Percentiles rank a stretch among this genome's conserved stretches.
Conservation (phyloP, 2,113 vertebrate genomes). For the Odontesthes bonariensis region DNA sequence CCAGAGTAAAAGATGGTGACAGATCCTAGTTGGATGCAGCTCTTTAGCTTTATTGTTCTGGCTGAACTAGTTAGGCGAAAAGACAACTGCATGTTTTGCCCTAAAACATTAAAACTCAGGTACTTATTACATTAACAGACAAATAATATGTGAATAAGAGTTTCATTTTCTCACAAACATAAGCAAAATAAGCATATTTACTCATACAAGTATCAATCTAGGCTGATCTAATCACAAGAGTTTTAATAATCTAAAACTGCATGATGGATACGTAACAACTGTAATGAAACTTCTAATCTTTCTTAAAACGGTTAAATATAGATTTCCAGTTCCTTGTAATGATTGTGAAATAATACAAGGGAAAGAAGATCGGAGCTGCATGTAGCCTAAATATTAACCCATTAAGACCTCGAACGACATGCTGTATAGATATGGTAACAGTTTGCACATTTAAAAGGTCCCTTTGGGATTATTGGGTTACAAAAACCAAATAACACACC, state of each 20-base stretch:
- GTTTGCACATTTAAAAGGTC: background rate
- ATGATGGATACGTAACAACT: no score
- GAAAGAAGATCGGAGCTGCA: background rate
- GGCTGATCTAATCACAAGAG: no score
- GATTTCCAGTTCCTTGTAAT: no score
- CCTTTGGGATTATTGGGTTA: background rate
- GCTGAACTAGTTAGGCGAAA: slow-evolving; percentile 21
- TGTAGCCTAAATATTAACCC: background rate
- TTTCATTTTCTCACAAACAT: no score
- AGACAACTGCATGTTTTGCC: slow-evolving; percentile 9
- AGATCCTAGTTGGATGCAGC: slow-evolving; percentile 5
- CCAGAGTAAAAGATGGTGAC: slow-evolving; percentile 44
- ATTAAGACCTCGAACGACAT: background rate
- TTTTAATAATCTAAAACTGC: no score
- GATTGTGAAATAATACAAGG: background rate
- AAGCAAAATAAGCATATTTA: no score
- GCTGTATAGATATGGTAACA: background rate
- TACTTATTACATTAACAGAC: no score
- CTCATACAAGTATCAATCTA: background rate
- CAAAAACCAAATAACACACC: background rate
- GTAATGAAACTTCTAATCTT: no score
- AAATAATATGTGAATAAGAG: no score
- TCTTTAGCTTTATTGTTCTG: slow-evolving; percentile 10
- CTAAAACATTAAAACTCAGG: background rate
- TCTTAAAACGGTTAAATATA: no score